Evolutionary conservation across 1,140 invertebrate genomes (phyloP).

Genomic region (Penaeus chinensis): DNA sequence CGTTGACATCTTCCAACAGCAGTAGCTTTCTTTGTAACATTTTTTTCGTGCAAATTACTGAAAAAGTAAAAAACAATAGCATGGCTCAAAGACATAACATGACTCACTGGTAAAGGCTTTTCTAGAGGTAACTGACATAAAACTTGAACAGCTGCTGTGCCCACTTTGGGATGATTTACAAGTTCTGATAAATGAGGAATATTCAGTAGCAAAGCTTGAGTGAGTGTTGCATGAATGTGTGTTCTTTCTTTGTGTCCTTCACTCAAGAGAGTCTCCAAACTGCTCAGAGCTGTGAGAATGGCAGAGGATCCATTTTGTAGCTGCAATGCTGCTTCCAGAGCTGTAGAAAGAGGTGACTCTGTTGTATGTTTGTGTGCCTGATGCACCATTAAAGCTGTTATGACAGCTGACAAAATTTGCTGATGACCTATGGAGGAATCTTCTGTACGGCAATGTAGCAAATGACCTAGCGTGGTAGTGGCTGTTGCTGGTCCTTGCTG

Average conservation of each 20-base stretch:
- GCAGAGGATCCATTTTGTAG: slow-evolving; percentile 28
- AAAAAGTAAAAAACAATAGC: slow-evolving; percentile 63
- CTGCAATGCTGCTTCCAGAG: slow-evolving; percentile 42
- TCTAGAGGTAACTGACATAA: slow-evolving; percentile 55
- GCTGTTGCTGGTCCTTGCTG: slow-evolving; percentile 53
- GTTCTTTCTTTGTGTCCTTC: slow-evolving; percentile 38
- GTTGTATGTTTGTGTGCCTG: slow-evolving; percentile 22
- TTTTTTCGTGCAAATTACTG: slow-evolving; percentile 55
- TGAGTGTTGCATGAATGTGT: slow-evolving; percentile 50
- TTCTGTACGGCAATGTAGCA: slow-evolving; percentile 40
- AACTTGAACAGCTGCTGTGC: slow-evolving; percentile 60
- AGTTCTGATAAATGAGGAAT: slow-evolving; percentile 55
- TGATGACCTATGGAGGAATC: slow-evolving; percentile 32
- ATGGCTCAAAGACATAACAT: slow-evolving; percentile 57
- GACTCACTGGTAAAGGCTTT: slow-evolving; percentile 56
- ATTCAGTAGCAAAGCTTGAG: slow-evolving; percentile 51
- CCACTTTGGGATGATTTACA: slow-evolving; percentile 56
- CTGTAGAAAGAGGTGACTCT: slow-evolving; percentile 32
- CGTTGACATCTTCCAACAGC: slow-evolving; percentile 54
- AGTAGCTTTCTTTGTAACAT: slow-evolving; percentile 51
- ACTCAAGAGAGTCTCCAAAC: slow-evolving; percentile 37
- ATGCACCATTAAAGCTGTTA: slow-evolving; percentile 45
- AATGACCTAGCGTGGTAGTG: slow-evolving; percentile 44
- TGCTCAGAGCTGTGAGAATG: slow-evolving; percentile 27
- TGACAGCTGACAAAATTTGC: slow-evolving; percentile 43